Base-by-base conservation (phyloP, 2,888 invertebrate species). In the Pseudanteris insignis region DNA sequence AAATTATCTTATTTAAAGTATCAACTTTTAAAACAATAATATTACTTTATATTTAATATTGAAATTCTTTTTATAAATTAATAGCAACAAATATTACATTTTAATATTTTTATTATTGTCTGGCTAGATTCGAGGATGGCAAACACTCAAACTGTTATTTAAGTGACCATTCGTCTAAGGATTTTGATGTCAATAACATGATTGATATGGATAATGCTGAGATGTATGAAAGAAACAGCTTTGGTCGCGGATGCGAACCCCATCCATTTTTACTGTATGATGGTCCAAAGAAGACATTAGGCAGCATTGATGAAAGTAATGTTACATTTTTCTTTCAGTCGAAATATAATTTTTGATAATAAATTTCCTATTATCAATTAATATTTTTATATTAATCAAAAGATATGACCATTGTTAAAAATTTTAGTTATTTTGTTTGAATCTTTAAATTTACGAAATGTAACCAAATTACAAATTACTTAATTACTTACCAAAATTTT, bases 231-330 rank as follows among this genome's bases (percentile, higher is more conserved):
- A 81, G 92, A 30, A 91, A 90, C 0, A 92, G 91, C 75, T 92
- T 88, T 68, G 92, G 91, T 0, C 85, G 90, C 43, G 92, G 92
- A 0, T 92, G 92, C 68, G 91, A 92, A 74, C 86, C 89, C 0
- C 87, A 88, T 51, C 83, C 67, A 2, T 62, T 67, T 30, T 54
- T 66, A 2, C 44, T 59, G 4, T 60, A 66, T 7, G 67, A 65
- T 13, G 46, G 46, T 18, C 54, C 40, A 1, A 50, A 51, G 41
- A 57, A 33, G 14, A 47, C 37, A 24, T 55, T 47, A 2, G 58
- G 37, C 15, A 46, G 21, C 7, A 44, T 36, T 2, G 71, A 70
- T 28, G 67, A 70, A 53, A 66, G 72, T 71, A 68, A 37, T 18
- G 18, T 8, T 8, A 24, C 12, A 26, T 11, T n/a, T 11, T 14